Base-by-base conservation (phyloP, 2,888 invertebrate genomes). In the Bibio marci region DNA sequence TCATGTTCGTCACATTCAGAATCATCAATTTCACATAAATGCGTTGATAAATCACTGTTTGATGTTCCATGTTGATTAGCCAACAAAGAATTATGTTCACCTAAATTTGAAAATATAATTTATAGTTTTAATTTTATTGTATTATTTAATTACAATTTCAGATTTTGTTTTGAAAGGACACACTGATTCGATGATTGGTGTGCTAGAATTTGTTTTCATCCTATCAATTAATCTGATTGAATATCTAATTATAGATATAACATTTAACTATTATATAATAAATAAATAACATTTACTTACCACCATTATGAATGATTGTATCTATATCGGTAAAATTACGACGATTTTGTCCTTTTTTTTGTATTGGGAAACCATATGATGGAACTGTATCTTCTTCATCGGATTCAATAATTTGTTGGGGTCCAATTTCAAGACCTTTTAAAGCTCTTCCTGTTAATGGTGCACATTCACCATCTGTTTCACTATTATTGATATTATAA, bases 21-120 rank as follows among this genome's bases (percentile, higher is more conserved):
- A 62, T 85, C 85, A 63, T 90, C 90, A 54, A 92, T 87, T 67
- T 91, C 91, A 68, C 91, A 91, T 46, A 91, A 70, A 58, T 80
- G 78, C 38, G 82, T 78, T 38, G 90, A 90, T 49, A 87, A 67
- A 63, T 87, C 86, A 63, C 90, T 87, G 59, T 79, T 77, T 50
- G 87, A 87, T 45, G 62, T 65, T 45, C 69, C 70, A 33, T 73
- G 76, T 26, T 43, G 34, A 30, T 41, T 38, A 39, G 76, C 81
- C 47, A 80, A 67, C 50, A 82, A 65, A 34, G 82, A 81, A 62
- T 80, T 74, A 46, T 79, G 69, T 59, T 80, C 83, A 56, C 76
- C 80, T 71, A 64, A 7, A 44, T n/a, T n/a, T n/a, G n/a, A n/a
- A n/a, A n/a, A n/a, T n/a, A n/a, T n/a, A n/a, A n/a, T n/a, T n/a